These are phyloP conservation scores for Xylophagus ater DNA, from an alignment of 2,888 invertebrate species.

Conservation along the genomic window DNA sequence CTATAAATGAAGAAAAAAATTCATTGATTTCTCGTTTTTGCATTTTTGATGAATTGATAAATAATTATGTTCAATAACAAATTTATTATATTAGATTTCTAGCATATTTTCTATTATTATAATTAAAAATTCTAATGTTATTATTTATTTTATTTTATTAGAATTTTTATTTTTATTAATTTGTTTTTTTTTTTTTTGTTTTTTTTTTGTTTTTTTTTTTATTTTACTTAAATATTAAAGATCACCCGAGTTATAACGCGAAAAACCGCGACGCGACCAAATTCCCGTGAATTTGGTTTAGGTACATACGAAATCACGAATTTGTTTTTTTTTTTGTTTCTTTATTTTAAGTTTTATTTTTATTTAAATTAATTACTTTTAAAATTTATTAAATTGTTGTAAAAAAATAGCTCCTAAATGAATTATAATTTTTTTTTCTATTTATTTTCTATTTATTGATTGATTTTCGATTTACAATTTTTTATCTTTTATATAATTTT, in stretches of 20 bases:
- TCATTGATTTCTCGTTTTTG: no score
- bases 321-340: constrained; percentile 22
- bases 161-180: neutral
- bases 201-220: constrained; percentile 18
- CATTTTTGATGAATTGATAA: no score
- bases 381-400: no score
- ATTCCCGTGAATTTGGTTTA: constrained; percentile 42
- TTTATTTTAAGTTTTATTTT: constrained; percentile 10
- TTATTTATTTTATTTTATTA: neutral
- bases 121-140: neutral
- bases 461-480: no score
- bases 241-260: constrained; percentile 38
- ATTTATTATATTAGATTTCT: no score
- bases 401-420: no score
- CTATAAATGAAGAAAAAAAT: no score
- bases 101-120: neutral
- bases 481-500: no score
- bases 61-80: no score
- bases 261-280: constrained; percentile 40
- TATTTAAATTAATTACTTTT: no score
- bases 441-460: no score
- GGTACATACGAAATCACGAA: constrained; percentile 42
- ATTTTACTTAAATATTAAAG: constrained; percentile 31
- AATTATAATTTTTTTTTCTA: neutral
- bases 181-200: constrained; percentile 5